Evolutionary conservation across 2,113 vertebrate genomes (phyloP).

Genomic region (Turdus rufiventris): DNA sequence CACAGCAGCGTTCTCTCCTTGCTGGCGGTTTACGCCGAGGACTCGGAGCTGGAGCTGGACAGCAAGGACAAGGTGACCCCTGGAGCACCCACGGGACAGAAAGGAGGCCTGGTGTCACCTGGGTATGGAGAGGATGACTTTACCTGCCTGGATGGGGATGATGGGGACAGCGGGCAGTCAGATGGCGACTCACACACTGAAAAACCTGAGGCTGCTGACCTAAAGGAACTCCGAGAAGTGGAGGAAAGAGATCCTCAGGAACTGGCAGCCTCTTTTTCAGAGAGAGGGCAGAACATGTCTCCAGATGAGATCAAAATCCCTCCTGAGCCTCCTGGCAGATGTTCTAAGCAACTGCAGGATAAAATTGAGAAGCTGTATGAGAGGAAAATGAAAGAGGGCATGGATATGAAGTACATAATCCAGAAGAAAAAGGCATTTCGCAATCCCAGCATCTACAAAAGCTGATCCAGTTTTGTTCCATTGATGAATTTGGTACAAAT

Average conservation of each 20-base stretch:
- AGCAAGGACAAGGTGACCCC: not conserved
- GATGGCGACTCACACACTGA: rapidly evolving
- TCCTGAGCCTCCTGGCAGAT: constrained; percentile 89
- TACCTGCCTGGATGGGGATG: not conserved
- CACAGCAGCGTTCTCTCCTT: rapidly evolving
- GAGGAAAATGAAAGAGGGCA: not conserved
- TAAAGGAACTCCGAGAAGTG: not conserved
- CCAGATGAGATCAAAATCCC: constrained; percentile 96
- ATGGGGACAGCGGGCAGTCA: not conserved
- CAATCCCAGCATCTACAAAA: not conserved
- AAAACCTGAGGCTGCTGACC: not conserved
- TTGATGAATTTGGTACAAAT: not conserved
- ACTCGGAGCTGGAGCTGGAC: rapidly evolving
- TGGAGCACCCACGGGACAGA: rapidly evolving
- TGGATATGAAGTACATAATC: not conserved
- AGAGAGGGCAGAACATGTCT: constrained; percentile 96
- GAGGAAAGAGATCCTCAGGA: not conserved
- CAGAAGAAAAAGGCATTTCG: not conserved
- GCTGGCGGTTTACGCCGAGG: rapidly evolving
- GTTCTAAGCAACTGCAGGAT: constrained; percentile 89
- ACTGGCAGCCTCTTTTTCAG: constrained; percentile 85
- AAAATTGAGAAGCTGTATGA: not conserved
- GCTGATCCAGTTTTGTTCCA: not conserved
- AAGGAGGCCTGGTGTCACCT: not conserved
- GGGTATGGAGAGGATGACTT: not conserved